Evolutionary conservation across 2,797 vertebrate species (phyloP).

Genomic region (Fundulus diaphanus): DNA sequence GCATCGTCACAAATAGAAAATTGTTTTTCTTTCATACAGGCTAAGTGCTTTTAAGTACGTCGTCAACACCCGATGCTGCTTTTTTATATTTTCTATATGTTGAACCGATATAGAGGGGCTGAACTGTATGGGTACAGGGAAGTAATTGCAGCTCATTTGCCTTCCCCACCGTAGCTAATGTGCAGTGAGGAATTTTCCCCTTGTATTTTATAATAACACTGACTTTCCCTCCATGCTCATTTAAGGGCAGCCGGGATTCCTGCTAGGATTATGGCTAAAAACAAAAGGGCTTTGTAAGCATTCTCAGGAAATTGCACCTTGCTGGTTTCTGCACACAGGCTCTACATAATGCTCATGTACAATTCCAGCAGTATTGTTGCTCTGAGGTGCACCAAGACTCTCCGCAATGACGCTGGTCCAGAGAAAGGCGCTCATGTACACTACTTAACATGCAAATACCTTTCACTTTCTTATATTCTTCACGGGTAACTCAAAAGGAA

Average conservation of each 20-base stretch:
- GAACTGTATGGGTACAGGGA: slow-evolving; percentile 15
- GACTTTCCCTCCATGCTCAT: slow-evolving; percentile 54
- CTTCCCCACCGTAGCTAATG: slow-evolving; percentile 25
- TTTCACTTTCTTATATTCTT: slow-evolving; percentile 6
- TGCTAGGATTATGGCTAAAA: slow-evolving; percentile 55
- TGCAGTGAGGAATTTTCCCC: slow-evolving; percentile 13
- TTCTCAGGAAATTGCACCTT: slow-evolving; percentile 41
- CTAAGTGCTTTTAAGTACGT: slow-evolving; percentile 6
- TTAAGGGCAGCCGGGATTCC: slow-evolving; percentile 48
- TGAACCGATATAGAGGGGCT: slow-evolving; percentile 24
- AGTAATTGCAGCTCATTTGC: slow-evolving; percentile 36
- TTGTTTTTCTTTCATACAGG: slow-evolving; percentile 7
- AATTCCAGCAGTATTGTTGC: slow-evolving; percentile 25
- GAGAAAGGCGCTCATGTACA: neutral
- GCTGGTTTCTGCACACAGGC: slow-evolving; percentile 30
- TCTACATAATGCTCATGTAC: slow-evolving; percentile 18
- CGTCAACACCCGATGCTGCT: slow-evolving; percentile 2
- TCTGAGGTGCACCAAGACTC: slow-evolving; percentile 9
- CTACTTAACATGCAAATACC: slow-evolving; percentile 4
- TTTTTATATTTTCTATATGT: slow-evolving; percentile 9
- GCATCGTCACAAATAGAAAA: slow-evolving; percentile 6
- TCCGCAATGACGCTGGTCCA: slow-evolving; percentile 8
- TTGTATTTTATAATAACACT: slow-evolving; percentile 30
- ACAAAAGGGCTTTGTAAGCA: slow-evolving; percentile 63
- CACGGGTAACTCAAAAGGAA: slow-evolving; percentile 22